These are phyloP conservation scores for Hyla sarda DNA, from an alignment of 2,113 vertebrate genomes.

Conservation along the genomic window DNA sequence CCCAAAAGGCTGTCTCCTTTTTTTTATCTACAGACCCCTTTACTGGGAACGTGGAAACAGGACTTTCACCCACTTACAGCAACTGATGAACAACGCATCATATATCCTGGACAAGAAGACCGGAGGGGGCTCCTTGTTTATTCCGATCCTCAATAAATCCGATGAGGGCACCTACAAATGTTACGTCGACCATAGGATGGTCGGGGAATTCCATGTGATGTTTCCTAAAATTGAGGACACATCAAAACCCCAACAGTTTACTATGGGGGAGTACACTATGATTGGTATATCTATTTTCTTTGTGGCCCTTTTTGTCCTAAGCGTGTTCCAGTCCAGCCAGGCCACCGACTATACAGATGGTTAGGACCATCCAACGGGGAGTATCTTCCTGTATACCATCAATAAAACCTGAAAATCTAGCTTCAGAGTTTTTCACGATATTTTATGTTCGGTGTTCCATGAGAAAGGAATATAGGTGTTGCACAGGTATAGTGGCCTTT, in stretches of 20 bases:
- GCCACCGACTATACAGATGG: not conserved
- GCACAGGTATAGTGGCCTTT: no score
- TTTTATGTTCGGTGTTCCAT: no score
- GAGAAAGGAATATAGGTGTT: no score
- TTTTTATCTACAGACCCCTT: conserved; percentile 61
- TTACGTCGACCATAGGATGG: conserved; percentile 59
- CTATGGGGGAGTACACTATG: rapidly evolving
- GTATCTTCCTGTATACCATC: not conserved
- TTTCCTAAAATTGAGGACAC: rapidly evolving
- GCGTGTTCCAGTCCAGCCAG: conserved; percentile 24
- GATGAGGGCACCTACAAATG: conserved; percentile 59
- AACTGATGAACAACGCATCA: conserved; percentile 40
- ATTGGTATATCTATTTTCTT: not conserved
- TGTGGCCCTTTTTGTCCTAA: conserved; percentile 47
- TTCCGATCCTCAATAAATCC: conserved; percentile 54
- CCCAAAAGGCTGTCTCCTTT: no score
- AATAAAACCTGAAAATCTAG: not conserved
- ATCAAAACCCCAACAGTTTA: not conserved
- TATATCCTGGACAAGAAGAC: conserved; percentile 52
- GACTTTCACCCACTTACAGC: conserved; percentile 52
- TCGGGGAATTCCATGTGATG: conserved; percentile 60
- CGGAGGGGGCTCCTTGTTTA: conserved; percentile 53
- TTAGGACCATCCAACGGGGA: not conserved
- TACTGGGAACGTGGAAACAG: conserved; percentile 57
- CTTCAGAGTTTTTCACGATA: no score